Conservation (phyloP, 2,113 vertebrate genomes). For the Apodemus sylvaticus region DNA sequence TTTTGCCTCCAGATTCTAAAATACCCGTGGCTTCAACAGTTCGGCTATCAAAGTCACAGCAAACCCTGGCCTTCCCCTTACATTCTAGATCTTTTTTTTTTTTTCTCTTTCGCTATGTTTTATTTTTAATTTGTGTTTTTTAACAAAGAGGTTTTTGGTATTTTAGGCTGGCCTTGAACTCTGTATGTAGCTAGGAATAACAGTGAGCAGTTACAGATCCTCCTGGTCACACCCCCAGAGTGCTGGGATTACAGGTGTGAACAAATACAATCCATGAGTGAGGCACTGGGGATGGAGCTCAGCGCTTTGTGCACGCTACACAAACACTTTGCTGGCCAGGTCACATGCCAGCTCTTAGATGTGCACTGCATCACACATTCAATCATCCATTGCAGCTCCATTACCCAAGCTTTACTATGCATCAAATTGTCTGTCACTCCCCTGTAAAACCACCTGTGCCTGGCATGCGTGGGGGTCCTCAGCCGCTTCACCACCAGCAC, state of each 20-base stretch:
- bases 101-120: neutral
- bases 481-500: neutral
- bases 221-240: neutral
- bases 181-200: neutral
- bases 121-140: neutral
- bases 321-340: neutral
- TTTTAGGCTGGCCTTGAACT: neutral
- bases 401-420: neutral
- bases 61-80: conserved; percentile 1
- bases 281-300: neutral
- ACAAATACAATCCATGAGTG: no score
- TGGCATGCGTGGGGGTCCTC: neutral
- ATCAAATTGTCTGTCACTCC: neutral
- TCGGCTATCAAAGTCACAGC: neutral
- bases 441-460: neutral
- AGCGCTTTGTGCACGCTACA: neutral
- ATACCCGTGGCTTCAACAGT: neutral
- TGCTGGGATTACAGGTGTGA: neutral
- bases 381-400: neutral
- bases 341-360: neutral
- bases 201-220: no score
- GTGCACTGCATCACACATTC: neutral
- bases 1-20: neutral
- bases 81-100: neutral
- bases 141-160: neutral